phyloP scores from a whole-genome alignment of 2,797 vertebrate genomes.

The Yasuhikotakia modesta region DNA sequence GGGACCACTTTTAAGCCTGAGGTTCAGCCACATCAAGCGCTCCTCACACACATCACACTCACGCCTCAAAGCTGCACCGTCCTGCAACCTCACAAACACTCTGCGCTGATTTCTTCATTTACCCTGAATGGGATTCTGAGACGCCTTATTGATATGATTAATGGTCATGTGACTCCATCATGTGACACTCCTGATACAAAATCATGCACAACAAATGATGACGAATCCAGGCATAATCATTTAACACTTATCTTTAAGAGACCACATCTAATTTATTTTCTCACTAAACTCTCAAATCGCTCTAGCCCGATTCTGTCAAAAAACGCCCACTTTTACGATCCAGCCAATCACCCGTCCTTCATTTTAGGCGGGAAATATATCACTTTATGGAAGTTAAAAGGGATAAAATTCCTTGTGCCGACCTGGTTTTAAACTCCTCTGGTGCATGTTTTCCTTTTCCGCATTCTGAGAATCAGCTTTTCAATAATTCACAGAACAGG shows the following conservation, averaged over 20 bases:
- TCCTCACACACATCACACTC: background rate
- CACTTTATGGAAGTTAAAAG: background rate
- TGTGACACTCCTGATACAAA: background rate
- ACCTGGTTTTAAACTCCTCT: background rate
- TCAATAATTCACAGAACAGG: slow-evolving; percentile 14
- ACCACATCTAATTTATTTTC: background rate
- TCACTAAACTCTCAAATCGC: background rate
- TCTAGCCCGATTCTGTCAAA: background rate
- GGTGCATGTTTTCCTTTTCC: background rate
- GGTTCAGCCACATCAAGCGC: background rate
- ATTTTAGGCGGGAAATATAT: background rate
- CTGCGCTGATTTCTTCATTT: background rate
- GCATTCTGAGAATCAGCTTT: background rate
- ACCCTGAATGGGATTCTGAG: background rate
- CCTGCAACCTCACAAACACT: background rate
- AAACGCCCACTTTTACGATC: background rate
- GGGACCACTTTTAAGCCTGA: background rate
- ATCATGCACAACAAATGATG: background rate
- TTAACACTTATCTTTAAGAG: background rate
- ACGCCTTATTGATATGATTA: background rate
- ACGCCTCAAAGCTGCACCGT: background rate
- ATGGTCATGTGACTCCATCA: background rate
- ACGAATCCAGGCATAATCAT: background rate
- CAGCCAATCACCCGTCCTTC: background rate
- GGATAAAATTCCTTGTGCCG: background rate